A percentile compares a stretch with the other conserved stretches of the same genome.
These are phyloP conservation scores for Trichacis sp. DNA, from an alignment of 2,888 invertebrate genomes.

Conservation along the genomic window DNA sequence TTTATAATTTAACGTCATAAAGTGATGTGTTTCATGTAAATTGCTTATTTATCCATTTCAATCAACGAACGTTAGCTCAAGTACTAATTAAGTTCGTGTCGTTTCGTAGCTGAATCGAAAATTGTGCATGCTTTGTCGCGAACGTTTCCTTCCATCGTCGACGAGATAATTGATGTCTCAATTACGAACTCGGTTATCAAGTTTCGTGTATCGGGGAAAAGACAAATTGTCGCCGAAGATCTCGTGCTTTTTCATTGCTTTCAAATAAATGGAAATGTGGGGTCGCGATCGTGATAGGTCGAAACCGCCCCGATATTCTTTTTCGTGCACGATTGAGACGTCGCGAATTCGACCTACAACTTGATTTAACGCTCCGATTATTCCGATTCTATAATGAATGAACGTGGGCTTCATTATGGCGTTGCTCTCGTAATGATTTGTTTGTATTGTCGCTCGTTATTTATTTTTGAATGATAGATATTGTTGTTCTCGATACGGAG, in stretches of 20 bases:
- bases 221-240: background rate
- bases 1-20: no score
- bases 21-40: no score
- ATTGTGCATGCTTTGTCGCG: no score
- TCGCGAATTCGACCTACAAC: constrained; percentile 1
- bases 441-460: background rate
- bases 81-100: no score
- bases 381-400: no score
- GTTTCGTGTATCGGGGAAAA: no score
- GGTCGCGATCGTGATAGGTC: background rate
- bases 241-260: background rate
- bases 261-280: background rate
- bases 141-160: no score
- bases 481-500: background rate
- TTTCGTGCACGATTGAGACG: background rate
- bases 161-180: no score
- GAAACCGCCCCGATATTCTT: background rate
- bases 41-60: no score
- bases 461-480: background rate
- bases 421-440: background rate
- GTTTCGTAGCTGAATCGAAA: no score
- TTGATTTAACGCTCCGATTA: background rate
- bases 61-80: no score
- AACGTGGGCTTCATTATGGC: background rate
- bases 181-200: no score